Evolutionary conservation across 2,888 invertebrate genomes (phyloP), one percentile per base, ranked within the genome.

Genomic region (Sarcophaga caerulescens): DNA sequence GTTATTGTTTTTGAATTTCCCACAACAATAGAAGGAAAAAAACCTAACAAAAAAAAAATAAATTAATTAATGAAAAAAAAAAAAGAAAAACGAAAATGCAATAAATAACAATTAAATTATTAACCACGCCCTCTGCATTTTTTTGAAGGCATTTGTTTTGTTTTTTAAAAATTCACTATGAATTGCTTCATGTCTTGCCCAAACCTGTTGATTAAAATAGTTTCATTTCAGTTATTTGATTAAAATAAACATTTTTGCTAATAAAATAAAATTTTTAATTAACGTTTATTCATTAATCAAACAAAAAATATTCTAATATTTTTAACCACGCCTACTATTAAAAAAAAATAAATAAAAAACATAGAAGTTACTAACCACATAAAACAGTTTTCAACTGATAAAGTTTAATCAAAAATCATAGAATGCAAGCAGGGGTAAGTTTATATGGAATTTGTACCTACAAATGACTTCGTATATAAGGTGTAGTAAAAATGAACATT

Each of bases 161-260:
- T n/a, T n/a, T n/a, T n/a, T n/a, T n/a, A 17, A 17, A 52, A 52
- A 52, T 52, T 52, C 17, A 17, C 17, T 52, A 14, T 0, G 4
- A 52, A 52, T 14, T 52, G 52, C 14, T 52, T 52, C 12, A 52
- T 52, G 52, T 52, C 17, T 52, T 52, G 17, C 70, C 62, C 70
- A 63, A 52, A 70, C 62, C 52, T 62, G 52, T 52, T 25, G 47
- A 69, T 25, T 68, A 23, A 47, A 23, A 44, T 60, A 19, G 19
- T 52, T 52, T 17, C 12, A 17, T 12, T 12, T 52, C 52, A 17
- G 12, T 52, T 68, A 8, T 21, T 17, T 23, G 21, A 21, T 14
- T 57, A 25, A 45, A 17, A 17, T 25, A 12, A 14, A 25, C 11
- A n/a, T 57, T 70, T 57, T 70, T 47, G 21, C 57, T 47, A 65